Percentiles rank a stretch among this genome's conserved stretches.
Conservation (phyloP, 2,888 invertebrate genomes). For the Dryocosmus kuriphilus region DNA sequence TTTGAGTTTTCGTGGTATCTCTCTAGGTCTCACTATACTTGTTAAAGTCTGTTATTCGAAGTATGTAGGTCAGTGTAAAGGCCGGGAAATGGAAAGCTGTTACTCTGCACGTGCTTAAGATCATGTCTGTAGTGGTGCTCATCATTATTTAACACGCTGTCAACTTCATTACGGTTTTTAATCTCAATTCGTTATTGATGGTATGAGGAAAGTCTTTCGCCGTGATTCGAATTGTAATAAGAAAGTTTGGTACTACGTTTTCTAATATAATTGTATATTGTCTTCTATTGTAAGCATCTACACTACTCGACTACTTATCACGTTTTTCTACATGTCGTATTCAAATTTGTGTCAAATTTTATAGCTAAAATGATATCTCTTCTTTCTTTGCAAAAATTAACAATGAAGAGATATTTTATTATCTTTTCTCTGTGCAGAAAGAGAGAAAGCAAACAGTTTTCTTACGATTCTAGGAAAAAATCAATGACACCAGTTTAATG, state of each 20-base stretch:
- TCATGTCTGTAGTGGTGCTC: conserved; percentile 48
- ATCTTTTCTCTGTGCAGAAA: no score
- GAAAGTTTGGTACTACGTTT: neutral
- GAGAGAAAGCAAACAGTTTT: no score
- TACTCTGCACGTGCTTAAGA: conserved; percentile 53
- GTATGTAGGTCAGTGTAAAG: conserved; percentile 76
- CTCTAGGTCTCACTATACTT: neutral
- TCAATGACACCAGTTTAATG: no score
- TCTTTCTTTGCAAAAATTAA: no score
- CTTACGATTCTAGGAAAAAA: no score
- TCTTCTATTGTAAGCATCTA: neutral
- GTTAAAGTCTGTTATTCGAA: conserved; percentile 60
- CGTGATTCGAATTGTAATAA: neutral
- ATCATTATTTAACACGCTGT: conserved; percentile 39
- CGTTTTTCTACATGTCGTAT: neutral
- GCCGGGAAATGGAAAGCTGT: conserved; percentile 72
- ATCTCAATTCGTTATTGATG: conserved; percentile 6
- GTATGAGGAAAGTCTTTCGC: conserved; percentile 8
- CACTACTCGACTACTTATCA: neutral
- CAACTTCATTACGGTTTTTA: conserved; percentile 37
- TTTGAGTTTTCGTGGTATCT: neutral
- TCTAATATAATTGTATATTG: neutral
- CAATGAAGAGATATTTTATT: no score
- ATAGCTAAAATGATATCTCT: no score
- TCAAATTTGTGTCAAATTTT: neutral